A percentile compares a stretch with the other conserved stretches of the same genome.
phyloP scores from a whole-genome alignment of 2,113 vertebrate genomes.

The Heteronetta atricapilla region DNA sequence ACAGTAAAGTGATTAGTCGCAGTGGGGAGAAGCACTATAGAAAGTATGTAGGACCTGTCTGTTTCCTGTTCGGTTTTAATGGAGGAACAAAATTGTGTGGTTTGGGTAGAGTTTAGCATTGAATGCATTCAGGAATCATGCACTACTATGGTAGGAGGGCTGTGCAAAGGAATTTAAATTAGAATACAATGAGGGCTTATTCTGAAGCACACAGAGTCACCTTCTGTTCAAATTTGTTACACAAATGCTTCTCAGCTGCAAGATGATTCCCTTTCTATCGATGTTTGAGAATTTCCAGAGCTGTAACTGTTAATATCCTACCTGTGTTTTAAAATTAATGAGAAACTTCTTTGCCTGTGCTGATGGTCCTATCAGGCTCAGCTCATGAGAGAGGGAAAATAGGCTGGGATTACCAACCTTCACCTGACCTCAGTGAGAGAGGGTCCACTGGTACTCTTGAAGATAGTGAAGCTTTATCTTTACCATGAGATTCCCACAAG shows the following conservation, averaged over 20 bases:
- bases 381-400: background rate
- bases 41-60: background rate
- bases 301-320: background rate
- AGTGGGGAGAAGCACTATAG: background rate
- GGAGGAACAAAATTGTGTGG: background rate
- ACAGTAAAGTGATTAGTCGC: background rate
- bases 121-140: background rate
- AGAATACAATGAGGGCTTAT: background rate
- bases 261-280: background rate
- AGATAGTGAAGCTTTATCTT: background rate
- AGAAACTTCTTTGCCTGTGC: background rate
- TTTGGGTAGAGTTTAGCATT: background rate
- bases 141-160: background rate
- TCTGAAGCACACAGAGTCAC: background rate
- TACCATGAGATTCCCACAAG: background rate
- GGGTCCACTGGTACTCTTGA: background rate
- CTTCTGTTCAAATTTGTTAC: background rate
- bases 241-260: background rate
- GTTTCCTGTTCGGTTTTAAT: background rate
- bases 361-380: background rate
- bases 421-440: background rate
- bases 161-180: background rate
- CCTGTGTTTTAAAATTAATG: background rate
- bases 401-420: rapidly evolving
- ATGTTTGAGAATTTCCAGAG: background rate